Evolutionary conservation across 2,888 invertebrate species (phyloP).

Genomic region (Meteorus colon): DNA sequence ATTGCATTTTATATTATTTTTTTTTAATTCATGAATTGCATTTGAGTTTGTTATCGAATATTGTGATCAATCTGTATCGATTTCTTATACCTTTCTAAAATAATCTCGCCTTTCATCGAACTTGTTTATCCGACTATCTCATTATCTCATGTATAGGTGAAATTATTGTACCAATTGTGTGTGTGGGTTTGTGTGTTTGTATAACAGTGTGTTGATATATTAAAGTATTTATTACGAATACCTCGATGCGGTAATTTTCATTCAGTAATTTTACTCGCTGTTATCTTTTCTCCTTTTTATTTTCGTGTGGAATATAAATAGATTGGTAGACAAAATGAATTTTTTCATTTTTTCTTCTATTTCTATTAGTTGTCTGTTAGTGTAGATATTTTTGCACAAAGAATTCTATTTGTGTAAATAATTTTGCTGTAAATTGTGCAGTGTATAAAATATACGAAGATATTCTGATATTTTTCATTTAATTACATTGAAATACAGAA

Average conservation of each 20-base stretch:
- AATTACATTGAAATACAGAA: no score
- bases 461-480: no score
- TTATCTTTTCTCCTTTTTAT: neutral
- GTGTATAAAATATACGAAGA: no score
- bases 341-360: no score
- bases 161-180: no score
- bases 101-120: conserved; percentile 20
- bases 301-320: neutral
- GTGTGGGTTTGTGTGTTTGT: no score
- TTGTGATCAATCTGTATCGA: neutral
- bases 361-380: no score
- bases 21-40: neutral
- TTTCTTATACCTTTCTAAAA: conserved; percentile 24
- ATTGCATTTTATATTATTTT: neutral
- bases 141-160: conserved; percentile 6
- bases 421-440: no score
- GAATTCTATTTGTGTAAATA: no score
- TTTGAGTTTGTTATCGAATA: neutral
- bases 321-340: no score
- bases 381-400: no score
- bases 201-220: neutral
- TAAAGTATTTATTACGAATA: neutral
- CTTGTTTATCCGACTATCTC: neutral
- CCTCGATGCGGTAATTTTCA: neutral
- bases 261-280: neutral